A percentile compares a stretch with the other conserved stretches of the same genome.
phyloP scores from a whole-genome alignment of 2,113 vertebrate genomes.

The Myotis brandtii region DNA sequence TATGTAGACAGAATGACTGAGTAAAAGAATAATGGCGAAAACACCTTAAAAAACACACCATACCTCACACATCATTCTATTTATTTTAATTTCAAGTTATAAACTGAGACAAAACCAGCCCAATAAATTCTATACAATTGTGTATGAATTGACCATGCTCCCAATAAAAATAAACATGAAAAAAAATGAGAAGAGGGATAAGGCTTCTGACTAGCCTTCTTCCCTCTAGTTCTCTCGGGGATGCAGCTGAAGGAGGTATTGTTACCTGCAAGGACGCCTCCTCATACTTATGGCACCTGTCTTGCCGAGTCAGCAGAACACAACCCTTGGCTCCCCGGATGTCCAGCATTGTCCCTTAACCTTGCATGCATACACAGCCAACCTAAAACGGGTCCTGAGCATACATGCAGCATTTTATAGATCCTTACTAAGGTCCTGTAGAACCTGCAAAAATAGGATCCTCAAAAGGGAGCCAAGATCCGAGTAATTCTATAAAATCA shows the following conservation, averaged over 20 bases:
- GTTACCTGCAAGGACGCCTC: background rate
- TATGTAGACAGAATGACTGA: background rate
- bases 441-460: background rate
- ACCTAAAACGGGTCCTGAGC: background rate
- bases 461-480: background rate
- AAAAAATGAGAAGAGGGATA: background rate
- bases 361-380: background rate
- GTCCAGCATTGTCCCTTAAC: background rate
- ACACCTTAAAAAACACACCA: background rate
- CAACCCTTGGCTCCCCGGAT: background rate
- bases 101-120: background rate
- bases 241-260: background rate
- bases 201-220: background rate
- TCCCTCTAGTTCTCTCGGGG: background rate
- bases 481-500: background rate
- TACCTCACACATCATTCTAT: background rate
- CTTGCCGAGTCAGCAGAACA: background rate
- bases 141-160: background rate
- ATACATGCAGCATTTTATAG: background rate
- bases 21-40: background rate
- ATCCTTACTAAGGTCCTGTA: background rate
- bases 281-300: background rate
- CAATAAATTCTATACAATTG: background rate
- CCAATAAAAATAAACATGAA: background rate
- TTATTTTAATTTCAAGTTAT: constrained; percentile 38